These are phyloP conservation scores for Achatina immaculata DNA, from an alignment of 1,140 invertebrate genomes.

Conservation along the genomic window DNA sequence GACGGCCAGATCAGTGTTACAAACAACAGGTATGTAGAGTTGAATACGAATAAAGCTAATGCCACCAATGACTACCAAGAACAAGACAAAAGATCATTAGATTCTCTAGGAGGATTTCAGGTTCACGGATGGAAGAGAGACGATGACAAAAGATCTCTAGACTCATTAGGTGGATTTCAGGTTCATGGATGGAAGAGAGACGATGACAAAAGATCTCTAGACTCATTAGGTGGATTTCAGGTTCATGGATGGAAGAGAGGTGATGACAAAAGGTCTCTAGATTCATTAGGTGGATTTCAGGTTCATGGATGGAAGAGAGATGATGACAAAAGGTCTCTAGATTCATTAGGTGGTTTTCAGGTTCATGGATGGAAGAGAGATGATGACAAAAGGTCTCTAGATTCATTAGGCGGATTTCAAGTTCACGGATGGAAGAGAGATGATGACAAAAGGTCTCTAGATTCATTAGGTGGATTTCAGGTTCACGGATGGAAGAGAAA, in stretches of 20 bases:
- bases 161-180: slow-evolving; percentile 14
- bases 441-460: neutral
- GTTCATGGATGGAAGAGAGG: too few relatives aligned
- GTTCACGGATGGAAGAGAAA: slow-evolving; percentile 21
- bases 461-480: slow-evolving; percentile 8
- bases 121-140: slow-evolving; percentile 6
- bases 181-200: slow-evolving; percentile 15
- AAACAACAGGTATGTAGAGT: too few relatives aligned
- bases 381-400: neutral
- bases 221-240: neutral
- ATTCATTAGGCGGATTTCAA: neutral
- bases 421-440: neutral
- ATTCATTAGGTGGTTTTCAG: neutral
- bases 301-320: neutral
- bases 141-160: neutral
- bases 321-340: neutral
- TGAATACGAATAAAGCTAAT: too few relatives aligned
- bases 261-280: too few relatives aligned
- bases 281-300: too few relatives aligned
- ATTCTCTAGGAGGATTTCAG: neutral
- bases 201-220: neutral
- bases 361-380: neutral
- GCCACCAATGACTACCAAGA: too few relatives aligned
- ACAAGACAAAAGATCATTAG: neutral
- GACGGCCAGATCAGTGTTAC: too few relatives aligned